phyloP scores from a whole-genome alignment of 2,113 vertebrate species.

The Bambusicola thoracicus region DNA sequence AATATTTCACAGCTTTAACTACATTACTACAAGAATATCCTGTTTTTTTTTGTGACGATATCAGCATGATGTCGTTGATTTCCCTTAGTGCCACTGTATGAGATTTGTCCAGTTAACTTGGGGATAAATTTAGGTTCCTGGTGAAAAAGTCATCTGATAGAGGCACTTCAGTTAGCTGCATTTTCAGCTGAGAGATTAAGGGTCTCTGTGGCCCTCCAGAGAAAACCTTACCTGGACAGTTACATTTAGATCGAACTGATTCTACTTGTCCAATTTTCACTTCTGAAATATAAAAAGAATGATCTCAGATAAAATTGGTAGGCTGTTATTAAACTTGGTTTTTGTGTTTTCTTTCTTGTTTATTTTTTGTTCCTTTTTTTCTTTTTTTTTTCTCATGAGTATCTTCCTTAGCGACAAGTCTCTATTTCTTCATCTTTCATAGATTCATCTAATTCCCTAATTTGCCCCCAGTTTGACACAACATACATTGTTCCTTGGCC shows the following conservation, averaged over 20 bases:
- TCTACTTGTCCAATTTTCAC: background rate
- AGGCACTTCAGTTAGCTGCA: background rate
- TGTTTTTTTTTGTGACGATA: background rate
- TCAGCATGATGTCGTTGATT: background rate
- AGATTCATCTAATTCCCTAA: background rate
- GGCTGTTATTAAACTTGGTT: background rate
- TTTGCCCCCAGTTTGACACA: background rate
- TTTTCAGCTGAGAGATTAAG: background rate
- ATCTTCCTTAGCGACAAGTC: background rate
- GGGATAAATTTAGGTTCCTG: background rate
- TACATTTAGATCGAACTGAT: background rate
- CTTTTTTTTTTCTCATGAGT: background rate
- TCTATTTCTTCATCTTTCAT: background rate
- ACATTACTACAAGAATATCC: background rate
- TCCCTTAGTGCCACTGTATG: background rate
- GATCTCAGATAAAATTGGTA: background rate
- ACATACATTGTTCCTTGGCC: background rate
- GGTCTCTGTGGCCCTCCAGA: background rate
- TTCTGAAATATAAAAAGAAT: background rate
- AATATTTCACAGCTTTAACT: background rate
- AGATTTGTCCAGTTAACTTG: background rate
- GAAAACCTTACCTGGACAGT: accelerated
- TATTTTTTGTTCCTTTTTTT: too few relatives aligned
- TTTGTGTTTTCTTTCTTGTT: too few relatives aligned
- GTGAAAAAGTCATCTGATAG: background rate